Conservation (phyloP, 2,797 vertebrate genomes). For the Mus minutoides region DNA sequence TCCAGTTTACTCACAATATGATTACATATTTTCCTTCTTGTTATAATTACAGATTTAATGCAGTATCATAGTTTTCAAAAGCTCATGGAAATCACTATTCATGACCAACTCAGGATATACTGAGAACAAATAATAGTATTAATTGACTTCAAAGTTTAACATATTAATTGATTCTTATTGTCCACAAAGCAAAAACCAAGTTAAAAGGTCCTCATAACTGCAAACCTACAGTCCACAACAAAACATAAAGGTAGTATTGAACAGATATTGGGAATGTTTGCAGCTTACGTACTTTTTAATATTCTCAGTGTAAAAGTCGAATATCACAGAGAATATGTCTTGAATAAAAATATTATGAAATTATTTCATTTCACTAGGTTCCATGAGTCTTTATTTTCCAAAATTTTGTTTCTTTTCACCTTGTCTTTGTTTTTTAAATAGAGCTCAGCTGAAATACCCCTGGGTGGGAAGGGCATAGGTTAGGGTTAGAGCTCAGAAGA, state of each 20-base stretch:
- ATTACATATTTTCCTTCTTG: slow-evolving; percentile 47
- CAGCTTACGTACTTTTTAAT: neutral
- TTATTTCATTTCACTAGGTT: neutral
- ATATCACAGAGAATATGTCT: no score
- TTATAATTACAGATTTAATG: slow-evolving; percentile 76
- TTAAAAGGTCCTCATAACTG: slow-evolving; percentile 72
- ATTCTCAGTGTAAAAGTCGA: neutral
- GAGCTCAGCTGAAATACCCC: neutral
- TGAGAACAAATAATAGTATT: slow-evolving; percentile 56
- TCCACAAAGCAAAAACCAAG: slow-evolving; percentile 64
- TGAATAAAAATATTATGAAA: neutral
- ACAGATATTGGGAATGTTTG: neutral
- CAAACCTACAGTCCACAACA: slow-evolving; percentile 71
- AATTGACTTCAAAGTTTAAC: slow-evolving; percentile 57
- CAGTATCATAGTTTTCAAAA: slow-evolving; percentile 54
- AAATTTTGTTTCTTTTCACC: neutral
- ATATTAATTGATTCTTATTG: slow-evolving; percentile 28
- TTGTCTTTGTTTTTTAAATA: neutral
- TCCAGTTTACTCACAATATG: slow-evolving; percentile 73
- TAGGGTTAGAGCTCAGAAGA: neutral
- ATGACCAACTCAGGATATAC: slow-evolving; percentile 40
- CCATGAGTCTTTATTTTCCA: neutral
- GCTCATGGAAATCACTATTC: neutral
- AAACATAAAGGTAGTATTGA: slow-evolving; percentile 16
- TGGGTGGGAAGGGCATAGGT: neutral